Percentiles rank a stretch among this genome's conserved stretches.
phyloP scores from a whole-genome alignment of 2,797 vertebrate species.

The Artibeus lituratus region DNA sequence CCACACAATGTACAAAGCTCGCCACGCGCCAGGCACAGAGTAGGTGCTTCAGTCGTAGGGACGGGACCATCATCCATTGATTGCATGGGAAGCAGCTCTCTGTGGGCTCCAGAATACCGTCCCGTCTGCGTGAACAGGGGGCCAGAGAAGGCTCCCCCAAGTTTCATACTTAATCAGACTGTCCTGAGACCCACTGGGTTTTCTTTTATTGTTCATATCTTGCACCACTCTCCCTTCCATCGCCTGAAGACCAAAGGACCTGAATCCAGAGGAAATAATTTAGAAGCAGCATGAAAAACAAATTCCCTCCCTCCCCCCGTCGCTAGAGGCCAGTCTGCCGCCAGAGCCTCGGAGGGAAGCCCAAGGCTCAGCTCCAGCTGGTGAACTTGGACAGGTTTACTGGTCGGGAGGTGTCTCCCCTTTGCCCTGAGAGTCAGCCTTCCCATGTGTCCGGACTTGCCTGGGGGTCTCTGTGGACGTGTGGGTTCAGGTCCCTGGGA shows the following conservation, averaged over 20 bases:
- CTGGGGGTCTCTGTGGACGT: neutral
- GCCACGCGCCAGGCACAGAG: accelerated
- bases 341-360: neutral
- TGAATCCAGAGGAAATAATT: neutral
- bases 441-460: accelerated
- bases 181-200: accelerated
- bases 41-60: neutral
- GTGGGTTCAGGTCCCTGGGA: neutral
- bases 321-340: neutral
- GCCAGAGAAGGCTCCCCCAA: accelerated
- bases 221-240: neutral
- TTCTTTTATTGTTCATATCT: neutral
- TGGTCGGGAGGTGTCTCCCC: neutral
- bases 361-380: neutral
- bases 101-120: neutral
- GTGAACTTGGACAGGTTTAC: neutral
- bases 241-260: neutral
- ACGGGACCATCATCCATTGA: accelerated
- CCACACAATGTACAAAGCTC: accelerated
- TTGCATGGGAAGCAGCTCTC: neutral
- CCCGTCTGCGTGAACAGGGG: neutral
- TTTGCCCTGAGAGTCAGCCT: neutral
- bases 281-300: neutral
- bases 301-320: no score
- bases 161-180: neutral